A percentile compares a stretch with the other conserved stretches of the same genome.
Evolutionary conservation across 1,140 invertebrate species (phyloP).

Genomic region (Aphis gossypii): DNA sequence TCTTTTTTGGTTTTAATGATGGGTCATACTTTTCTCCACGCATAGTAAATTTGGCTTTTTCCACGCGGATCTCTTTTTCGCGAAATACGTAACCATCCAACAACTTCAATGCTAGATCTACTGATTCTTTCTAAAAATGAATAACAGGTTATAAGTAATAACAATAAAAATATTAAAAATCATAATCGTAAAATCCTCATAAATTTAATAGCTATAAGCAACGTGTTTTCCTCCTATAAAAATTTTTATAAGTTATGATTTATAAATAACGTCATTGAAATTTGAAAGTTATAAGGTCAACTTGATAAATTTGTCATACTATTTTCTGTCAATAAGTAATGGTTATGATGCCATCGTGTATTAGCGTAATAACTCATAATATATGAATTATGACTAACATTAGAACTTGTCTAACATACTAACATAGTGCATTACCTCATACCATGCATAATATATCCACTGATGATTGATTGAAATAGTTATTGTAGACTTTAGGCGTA

Average conservation of each 20-base stretch:
- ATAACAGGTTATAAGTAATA: constrained; percentile 28
- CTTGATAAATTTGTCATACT: neutral
- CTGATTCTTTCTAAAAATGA: constrained; percentile 82
- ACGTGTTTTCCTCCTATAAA: neutral
- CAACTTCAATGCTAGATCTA: constrained; percentile 89
- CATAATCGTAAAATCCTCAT: neutral
- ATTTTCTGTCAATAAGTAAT: neutral
- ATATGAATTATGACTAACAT: neutral
- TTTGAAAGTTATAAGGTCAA: neutral
- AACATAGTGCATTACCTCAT: neutral
- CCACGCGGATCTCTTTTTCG: constrained; percentile 84
- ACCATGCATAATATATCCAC: neutral
- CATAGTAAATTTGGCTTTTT: constrained; percentile 92
- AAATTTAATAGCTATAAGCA: neutral
- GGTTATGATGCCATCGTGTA: neutral
- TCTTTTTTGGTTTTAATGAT: constrained; percentile 89
- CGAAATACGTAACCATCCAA: constrained; percentile 87
- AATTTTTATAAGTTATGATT: neutral
- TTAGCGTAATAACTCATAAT: neutral
- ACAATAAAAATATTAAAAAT: neutral
- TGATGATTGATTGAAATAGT: neutral
- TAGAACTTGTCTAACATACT: neutral
- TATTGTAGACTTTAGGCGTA: neutral
- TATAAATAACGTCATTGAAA: neutral
- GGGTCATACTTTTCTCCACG: constrained; percentile 94